phyloP scores from a whole-genome alignment of 2,888 invertebrate genomes.

The Iselma pallidipennis region DNA sequence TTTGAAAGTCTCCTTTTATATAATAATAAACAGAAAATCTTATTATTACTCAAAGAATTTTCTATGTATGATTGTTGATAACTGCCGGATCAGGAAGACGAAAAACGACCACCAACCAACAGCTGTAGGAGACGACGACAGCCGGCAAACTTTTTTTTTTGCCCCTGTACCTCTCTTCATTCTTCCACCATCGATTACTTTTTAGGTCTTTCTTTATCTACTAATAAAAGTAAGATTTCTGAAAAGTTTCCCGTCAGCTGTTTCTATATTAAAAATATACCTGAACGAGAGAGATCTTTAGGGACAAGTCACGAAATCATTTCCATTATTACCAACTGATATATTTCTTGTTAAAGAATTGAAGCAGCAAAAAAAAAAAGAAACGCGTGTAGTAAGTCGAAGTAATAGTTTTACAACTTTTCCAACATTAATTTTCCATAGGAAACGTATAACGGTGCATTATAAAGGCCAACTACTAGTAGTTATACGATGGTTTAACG shows the following conservation, averaged over 20 bases:
- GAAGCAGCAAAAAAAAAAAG: too few relatives aligned
- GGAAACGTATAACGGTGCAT: neutral
- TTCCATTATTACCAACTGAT: too few relatives aligned
- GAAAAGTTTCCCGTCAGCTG: slow-evolving; percentile 41
- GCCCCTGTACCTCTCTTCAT: neutral
- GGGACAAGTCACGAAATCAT: neutral
- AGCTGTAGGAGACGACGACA: neutral
- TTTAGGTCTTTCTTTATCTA: neutral
- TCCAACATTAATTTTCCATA: neutral
- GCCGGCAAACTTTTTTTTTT: neutral
- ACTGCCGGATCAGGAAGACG: neutral
- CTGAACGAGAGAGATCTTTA: neutral
- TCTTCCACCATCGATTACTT: neutral
- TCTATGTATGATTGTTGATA: neutral
- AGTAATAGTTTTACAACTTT: neutral
- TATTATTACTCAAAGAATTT: too few relatives aligned
- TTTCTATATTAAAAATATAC: slow-evolving; percentile 37
- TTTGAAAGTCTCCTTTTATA: too few relatives aligned
- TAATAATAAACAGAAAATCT: too few relatives aligned
- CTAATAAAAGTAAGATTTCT: slow-evolving; percentile 34
- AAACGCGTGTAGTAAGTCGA: too few relatives aligned
- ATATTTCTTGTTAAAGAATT: too few relatives aligned
- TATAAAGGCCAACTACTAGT: slow-evolving; percentile 3
- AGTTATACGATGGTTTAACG: neutral
- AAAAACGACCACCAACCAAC: neutral